A percentile compares a stretch with the other conserved stretches of the same genome.
Evolutionary conservation across 2,888 invertebrate genomes (phyloP).

Genomic region (Pterostichus madidus): DNA sequence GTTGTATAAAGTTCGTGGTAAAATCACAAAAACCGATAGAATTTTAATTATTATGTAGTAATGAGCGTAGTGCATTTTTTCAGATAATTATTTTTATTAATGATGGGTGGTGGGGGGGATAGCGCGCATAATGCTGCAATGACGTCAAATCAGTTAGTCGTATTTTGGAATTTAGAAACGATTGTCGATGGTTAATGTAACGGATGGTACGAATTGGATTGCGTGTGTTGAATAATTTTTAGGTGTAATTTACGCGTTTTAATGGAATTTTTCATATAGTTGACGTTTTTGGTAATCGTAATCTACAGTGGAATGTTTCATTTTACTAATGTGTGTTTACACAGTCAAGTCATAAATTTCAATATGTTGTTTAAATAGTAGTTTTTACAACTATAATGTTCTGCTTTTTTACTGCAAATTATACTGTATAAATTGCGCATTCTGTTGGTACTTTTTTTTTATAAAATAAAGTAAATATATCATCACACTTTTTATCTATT

Average conservation of each 20-base stretch:
- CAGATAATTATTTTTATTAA: conserved; percentile 28
- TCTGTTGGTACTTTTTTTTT: background rate
- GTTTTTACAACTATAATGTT: background rate
- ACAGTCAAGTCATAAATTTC: background rate
- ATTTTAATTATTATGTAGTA: conserved; percentile 27
- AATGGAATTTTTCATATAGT: conserved; percentile 40
- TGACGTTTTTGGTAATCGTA: background rate
- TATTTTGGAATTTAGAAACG: background rate
- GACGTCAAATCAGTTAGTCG: conserved; percentile 33
- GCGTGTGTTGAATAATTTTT: conserved; percentile 29
- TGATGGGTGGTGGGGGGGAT: background rate
- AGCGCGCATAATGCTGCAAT: background rate
- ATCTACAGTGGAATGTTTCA: background rate
- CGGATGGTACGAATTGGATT: background rate
- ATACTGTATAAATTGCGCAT: background rate
- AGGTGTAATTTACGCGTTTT: conserved; percentile 18
- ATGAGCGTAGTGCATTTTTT: conserved; percentile 29
- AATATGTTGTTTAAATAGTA: background rate
- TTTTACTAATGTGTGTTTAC: conserved; percentile 11
- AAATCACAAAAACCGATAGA: background rate
- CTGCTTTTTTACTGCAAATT: conserved; percentile 1
- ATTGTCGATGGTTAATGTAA: conserved; percentile 13
- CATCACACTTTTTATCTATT: no score
- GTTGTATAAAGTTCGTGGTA: background rate
- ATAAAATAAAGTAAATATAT: no score